phyloP scores from a whole-genome alignment of 2,113 vertebrate species.

The Tricholaema leucomelas region DNA sequence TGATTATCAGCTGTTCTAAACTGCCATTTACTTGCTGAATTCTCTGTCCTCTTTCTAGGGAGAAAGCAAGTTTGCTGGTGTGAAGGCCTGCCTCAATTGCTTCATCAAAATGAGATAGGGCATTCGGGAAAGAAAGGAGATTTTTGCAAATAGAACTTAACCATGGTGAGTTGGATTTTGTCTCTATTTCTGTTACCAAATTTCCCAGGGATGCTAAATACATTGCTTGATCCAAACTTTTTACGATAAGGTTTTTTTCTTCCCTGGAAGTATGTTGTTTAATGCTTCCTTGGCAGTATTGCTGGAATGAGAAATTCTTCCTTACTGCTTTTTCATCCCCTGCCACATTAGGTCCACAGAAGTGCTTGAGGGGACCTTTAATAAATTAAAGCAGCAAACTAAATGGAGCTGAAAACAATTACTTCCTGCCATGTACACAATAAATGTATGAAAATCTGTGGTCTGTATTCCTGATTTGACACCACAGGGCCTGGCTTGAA shows the following conservation, averaged over 20 bases:
- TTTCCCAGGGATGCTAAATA: background rate
- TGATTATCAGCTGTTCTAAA: background rate
- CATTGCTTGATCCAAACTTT: background rate
- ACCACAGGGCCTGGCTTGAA: background rate
- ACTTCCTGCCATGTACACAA: background rate
- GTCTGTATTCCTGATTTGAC: background rate
- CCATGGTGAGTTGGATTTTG: conserved; percentile 51
- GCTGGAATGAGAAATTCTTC: background rate
- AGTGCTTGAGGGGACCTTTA: background rate
- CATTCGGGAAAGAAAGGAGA: background rate
- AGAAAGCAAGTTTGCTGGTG: background rate
- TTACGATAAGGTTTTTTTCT: background rate
- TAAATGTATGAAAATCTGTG: background rate
- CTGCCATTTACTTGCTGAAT: background rate
- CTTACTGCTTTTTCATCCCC: background rate
- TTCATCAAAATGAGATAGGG: conserved; percentile 35
- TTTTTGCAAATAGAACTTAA: conserved; percentile 15
- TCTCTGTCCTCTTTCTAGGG: conserved; percentile 1
- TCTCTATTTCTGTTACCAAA: background rate
- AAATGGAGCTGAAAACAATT: background rate
- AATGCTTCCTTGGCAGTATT: background rate
- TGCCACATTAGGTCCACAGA: background rate
- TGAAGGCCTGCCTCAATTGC: background rate
- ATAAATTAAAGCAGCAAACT: background rate
- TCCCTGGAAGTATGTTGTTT: background rate